Conservation (phyloP, 2,797 vertebrate genomes). For the Enoplosus armatus region DNA sequence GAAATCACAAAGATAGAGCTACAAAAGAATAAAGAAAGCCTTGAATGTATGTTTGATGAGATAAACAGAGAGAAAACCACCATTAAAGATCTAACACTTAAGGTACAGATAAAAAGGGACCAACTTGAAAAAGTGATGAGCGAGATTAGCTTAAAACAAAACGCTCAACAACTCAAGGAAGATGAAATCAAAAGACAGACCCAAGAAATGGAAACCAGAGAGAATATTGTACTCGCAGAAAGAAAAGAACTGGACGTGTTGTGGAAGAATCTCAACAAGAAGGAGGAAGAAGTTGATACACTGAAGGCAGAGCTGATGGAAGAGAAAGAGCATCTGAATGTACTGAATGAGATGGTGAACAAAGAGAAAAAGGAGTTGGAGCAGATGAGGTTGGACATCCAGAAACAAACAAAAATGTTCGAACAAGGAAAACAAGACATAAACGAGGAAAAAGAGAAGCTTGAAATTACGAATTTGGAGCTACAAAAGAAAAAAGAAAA, state of each 20-base stretch:
- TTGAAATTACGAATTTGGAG: neutral
- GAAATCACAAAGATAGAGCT: neutral
- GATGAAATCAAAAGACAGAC: conserved; percentile 1
- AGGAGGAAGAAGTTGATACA: too few relatives aligned
- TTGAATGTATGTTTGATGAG: too few relatives aligned
- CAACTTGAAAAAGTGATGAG: too few relatives aligned
- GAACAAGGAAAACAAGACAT: neutral
- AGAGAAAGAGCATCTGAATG: too few relatives aligned
- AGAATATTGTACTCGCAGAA: neutral
- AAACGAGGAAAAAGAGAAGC: neutral
- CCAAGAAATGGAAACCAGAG: too few relatives aligned
- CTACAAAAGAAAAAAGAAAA: neutral
- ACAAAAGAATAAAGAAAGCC: too few relatives aligned
- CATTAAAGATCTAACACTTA: too few relatives aligned
- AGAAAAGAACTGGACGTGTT: conserved; percentile 1
- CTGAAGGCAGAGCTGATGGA: neutral
- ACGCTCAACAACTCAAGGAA: too few relatives aligned
- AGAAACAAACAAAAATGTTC: neutral
- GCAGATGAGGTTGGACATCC: neutral
- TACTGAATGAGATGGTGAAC: too few relatives aligned
- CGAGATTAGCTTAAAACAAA: too few relatives aligned
- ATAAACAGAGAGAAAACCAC: neutral
- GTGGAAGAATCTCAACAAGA: neutral
- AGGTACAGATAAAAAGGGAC: too few relatives aligned
- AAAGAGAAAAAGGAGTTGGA: conserved; percentile 19